These are phyloP conservation scores for Thalassaphorura encarpata DNA, from an alignment of 1,140 invertebrate species.

Conservation along the genomic window DNA sequence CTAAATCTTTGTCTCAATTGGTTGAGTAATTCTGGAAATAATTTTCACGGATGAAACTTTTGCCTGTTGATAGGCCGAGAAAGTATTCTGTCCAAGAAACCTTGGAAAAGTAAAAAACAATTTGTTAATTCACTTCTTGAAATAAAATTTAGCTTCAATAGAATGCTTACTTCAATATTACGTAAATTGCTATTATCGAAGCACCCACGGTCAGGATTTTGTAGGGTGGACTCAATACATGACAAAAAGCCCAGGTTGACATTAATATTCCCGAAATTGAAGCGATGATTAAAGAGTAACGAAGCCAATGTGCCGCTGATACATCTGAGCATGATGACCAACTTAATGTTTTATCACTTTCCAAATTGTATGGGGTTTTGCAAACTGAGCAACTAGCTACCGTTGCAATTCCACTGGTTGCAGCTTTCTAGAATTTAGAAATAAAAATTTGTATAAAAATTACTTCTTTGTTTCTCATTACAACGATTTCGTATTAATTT, in stretches of 20 bases:
- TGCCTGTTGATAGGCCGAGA: slow-evolving; percentile 73
- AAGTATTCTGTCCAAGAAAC: slow-evolving; percentile 72
- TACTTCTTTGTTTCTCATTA: neutral
- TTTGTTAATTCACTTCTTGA: neutral
- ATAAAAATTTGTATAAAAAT: neutral
- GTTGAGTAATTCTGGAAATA: slow-evolving; percentile 36
- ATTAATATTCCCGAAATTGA: slow-evolving; percentile 62
- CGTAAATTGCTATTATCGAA: slow-evolving; percentile 68
- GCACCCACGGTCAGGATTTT: slow-evolving; percentile 65
- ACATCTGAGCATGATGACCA: slow-evolving; percentile 62
- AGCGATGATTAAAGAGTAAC: slow-evolving; percentile 54
- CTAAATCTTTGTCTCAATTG: too few relatives aligned
- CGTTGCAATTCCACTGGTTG: slow-evolving; percentile 17
- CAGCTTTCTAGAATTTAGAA: neutral
- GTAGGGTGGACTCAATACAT: slow-evolving; percentile 65
- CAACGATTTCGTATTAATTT: neutral
- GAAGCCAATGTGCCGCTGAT: slow-evolving; percentile 67
- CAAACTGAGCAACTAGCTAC: slow-evolving; percentile 63
- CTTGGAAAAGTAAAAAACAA: slow-evolving; percentile 39
- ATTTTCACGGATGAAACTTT: slow-evolving; percentile 81
- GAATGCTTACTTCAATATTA: slow-evolving; percentile 60
- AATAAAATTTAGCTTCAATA: slow-evolving; percentile 10
- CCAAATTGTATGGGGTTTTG: slow-evolving; percentile 60
- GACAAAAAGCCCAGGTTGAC: slow-evolving; percentile 67
- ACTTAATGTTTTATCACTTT: slow-evolving; percentile 51